Base-by-base conservation (phyloP, 2,888 invertebrate genomes). In the Trichogramma dendrolimi region DNA sequence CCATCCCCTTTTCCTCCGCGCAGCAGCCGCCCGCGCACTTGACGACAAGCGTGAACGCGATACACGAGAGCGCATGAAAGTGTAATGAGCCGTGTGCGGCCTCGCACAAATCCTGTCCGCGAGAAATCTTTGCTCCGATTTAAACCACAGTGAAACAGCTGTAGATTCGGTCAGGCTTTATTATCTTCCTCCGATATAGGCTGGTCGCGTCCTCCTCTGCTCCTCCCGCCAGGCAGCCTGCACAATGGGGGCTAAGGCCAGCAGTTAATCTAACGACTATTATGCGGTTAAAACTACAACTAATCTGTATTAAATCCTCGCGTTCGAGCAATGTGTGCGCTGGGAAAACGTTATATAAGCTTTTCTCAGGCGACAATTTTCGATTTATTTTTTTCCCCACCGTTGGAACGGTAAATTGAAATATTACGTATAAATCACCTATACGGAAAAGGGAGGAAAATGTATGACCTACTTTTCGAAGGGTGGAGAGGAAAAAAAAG, bases 11-110 rank as follows among this genome's bases (percentile, higher is more conserved):
- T 47, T 55, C 55, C 47, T 61, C 52, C 60, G 61, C 62, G 60
- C 56, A 46, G 57, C 39, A 10, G 42, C 27, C 27, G 14, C 42
- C 2, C 6, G 8, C 11, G 4, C 42, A 47, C 38, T 47, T 47
- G 48, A 38, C 53, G 57, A 48, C 48, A 44, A 50, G 50, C 52
- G 49, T 57, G 56, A 48, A 27, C 4, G 14, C 54, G 47, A 39
- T 41, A 55, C 46, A 55, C 55, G 60, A 55, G 50, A 11, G 44
- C 46, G 62, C 60, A 65, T 67, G 67, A 63, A 67, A 65, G 61
- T 65, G 63, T 65, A 67, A 67, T 63, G 62, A 67, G 60, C 39
- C 60, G 48, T 47, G 38, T 55, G 27, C 51, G 40, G n/a, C 51
- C n/a, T 14, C 2, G 7, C 14, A 11, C 6, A 49, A 39, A n/a